Evolutionary conservation across 1,140 invertebrate species (phyloP).

Genomic region (Drosophila ogumai): DNA sequence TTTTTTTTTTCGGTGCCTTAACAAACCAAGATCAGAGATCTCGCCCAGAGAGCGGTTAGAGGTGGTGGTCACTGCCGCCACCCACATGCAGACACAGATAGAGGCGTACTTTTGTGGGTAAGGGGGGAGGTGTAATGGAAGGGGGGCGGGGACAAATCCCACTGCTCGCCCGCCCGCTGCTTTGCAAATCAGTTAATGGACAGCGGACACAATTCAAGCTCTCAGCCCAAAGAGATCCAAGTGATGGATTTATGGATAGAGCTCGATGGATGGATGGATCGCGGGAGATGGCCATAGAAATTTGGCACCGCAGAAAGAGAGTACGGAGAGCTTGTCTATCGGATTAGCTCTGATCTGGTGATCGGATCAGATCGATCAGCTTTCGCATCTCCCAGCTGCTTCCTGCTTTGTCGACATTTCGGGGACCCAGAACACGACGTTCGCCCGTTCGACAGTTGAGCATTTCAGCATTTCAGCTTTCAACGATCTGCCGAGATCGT

Average conservation of each 20-base stretch:
- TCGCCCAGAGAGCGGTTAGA: slow-evolving; percentile 23
- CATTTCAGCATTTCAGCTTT: slow-evolving; percentile 33
- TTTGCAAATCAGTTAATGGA: slow-evolving; percentile 60
- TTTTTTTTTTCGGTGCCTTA: slow-evolving; percentile 18
- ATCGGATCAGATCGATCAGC: slow-evolving; percentile 24
- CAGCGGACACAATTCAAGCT: slow-evolving; percentile 53
- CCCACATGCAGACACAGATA: slow-evolving; percentile 50
- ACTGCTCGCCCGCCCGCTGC: slow-evolving; percentile 36
- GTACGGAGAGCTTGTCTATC: neutral
- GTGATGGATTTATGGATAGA: slow-evolving; percentile 47
- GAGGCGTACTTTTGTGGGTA: slow-evolving; percentile 19
- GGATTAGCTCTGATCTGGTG: slow-evolving; percentile 9
- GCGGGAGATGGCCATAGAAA: slow-evolving; percentile 34
- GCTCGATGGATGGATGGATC: slow-evolving; percentile 32
- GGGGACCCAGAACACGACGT: slow-evolving; percentile 27
- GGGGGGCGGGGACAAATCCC: neutral
- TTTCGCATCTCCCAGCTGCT: slow-evolving; percentile 36
- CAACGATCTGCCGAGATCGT: slow-evolving; percentile 18
- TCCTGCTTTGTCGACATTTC: slow-evolving; percentile 58
- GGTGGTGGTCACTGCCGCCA: slow-evolving; percentile 48
- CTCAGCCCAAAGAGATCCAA: neutral
- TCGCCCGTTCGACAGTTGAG: slow-evolving; percentile 3
- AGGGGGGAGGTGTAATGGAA: neutral
- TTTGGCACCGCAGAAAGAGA: slow-evolving; percentile 29
- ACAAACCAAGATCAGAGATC: slow-evolving; percentile 28